A percentile compares a stretch with the other conserved stretches of the same genome.
These are phyloP conservation scores for Pimephales promelas DNA, from an alignment of 2,113 vertebrate species.

Conservation along the genomic window DNA sequence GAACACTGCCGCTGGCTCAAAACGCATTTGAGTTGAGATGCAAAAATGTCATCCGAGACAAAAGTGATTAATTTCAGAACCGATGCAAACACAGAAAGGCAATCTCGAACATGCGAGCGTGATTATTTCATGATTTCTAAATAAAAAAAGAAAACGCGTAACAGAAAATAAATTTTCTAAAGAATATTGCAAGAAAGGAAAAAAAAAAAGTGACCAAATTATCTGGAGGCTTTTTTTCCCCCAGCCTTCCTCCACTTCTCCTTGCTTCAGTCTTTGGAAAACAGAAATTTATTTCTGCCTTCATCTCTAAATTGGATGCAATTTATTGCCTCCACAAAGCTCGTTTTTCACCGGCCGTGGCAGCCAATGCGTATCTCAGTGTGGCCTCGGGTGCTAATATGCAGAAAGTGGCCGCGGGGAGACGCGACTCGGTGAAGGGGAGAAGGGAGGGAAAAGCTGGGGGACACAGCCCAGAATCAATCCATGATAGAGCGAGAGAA, in stretches of 20 bases:
- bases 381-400: slow-evolving; percentile 81
- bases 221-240: slow-evolving; percentile 67
- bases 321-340: slow-evolving; percentile 84
- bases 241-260: slow-evolving; percentile 15
- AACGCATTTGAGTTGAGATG: slow-evolving; percentile 66
- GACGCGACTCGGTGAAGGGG: slow-evolving; percentile 71
- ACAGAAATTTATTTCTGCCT: slow-evolving; percentile 85
- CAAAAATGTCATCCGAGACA: slow-evolving; percentile 68
- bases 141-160: slow-evolving; percentile 58
- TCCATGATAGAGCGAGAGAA: slow-evolving; percentile 64
- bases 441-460: slow-evolving; percentile 63
- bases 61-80: slow-evolving; percentile 77
- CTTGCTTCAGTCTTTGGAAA: slow-evolving; percentile 79
- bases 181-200: slow-evolving; percentile 64
- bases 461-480: slow-evolving; percentile 71
- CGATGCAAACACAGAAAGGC: slow-evolving; percentile 70
- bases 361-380: slow-evolving; percentile 78
- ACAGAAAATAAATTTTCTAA: slow-evolving; percentile 75
- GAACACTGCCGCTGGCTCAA: slow-evolving; percentile 65
- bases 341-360: slow-evolving; percentile 82
- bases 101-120: slow-evolving; percentile 65
- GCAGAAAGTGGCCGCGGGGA: slow-evolving; percentile 77
- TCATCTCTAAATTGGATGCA: slow-evolving; percentile 87
- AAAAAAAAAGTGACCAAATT: slow-evolving; percentile 70
- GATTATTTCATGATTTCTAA: slow-evolving; percentile 74